A percentile compares a stretch with the other conserved stretches of the same genome.
Conservation (phyloP, 1,140 invertebrate species). For the Orchestia grillus region DNA sequence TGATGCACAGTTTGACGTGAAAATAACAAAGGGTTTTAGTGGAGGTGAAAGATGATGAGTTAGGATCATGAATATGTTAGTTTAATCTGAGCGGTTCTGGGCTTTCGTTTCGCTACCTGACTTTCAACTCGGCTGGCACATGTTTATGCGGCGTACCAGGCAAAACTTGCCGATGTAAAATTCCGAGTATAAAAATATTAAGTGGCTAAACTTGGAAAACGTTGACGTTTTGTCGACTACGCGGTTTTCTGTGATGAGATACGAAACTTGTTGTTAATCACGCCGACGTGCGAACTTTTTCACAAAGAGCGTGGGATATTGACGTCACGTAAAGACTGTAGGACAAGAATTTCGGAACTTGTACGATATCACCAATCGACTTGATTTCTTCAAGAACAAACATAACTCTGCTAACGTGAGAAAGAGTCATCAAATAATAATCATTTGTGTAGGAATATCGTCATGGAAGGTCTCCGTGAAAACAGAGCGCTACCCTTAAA, state of each 20-base stretch:
- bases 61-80: too few species aligned
- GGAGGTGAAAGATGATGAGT: too few species aligned
- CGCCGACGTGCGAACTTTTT: not conserved
- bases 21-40: not conserved
- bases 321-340: too few species aligned
- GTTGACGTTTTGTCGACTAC: not conserved
- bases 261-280: not conserved
- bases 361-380: not conserved
- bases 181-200: too few species aligned
- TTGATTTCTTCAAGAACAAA: not conserved
- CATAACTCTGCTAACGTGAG: not conserved
- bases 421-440: not conserved
- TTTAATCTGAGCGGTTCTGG: too few species aligned
- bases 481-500: not conserved
- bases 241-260: not conserved
- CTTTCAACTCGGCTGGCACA: too few species aligned
- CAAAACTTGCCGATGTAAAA: too few species aligned
- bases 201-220: too few species aligned
- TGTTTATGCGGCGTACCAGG: too few species aligned
- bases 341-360: not conserved
- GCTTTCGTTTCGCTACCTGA: too few species aligned
- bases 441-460: not conserved
- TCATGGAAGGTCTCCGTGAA: not conserved
- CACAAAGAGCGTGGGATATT: not conserved
- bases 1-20: not conserved